A percentile compares a stretch with the other conserved stretches of the same genome.
These are phyloP conservation scores for Dichetophora obliterata DNA, from an alignment of 2,888 invertebrate genomes.

Conservation along the genomic window DNA sequence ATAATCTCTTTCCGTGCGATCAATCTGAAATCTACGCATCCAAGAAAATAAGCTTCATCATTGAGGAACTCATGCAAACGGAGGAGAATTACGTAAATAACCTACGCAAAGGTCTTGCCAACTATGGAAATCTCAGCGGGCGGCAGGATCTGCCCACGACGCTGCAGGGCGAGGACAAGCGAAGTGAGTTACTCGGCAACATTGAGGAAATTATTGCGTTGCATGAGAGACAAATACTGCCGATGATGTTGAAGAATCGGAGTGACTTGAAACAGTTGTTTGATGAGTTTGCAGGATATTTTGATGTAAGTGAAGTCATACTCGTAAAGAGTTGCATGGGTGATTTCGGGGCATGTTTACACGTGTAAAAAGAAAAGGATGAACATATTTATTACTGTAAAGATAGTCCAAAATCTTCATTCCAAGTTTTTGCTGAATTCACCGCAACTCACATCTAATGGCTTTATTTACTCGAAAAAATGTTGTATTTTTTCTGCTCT, in stretches of 20 bases:
- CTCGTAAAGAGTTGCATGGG: neutral
- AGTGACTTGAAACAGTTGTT: conserved; percentile 66
- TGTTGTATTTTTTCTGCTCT: too few species aligned
- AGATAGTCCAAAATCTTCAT: too few species aligned
- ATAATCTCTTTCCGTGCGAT: conserved; percentile 67
- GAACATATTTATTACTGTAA: too few species aligned
- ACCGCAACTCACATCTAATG: too few species aligned
- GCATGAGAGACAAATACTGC: conserved; percentile 72
- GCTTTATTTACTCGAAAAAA: too few species aligned
- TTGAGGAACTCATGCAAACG: conserved; percentile 68
- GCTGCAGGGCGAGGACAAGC: conserved; percentile 58
- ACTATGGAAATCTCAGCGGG: conserved; percentile 61
- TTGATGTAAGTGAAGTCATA: conserved; percentile 64
- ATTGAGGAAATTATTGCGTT: conserved; percentile 91
- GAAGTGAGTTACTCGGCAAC: conserved; percentile 82
- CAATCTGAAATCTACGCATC: conserved; percentile 66
- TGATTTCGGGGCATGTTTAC: too few species aligned
- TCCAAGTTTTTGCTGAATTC: too few species aligned
- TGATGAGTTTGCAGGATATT: conserved; percentile 63
- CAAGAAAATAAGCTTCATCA: conserved; percentile 66
- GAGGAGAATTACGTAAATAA: conserved; percentile 67
- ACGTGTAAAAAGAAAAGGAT: too few species aligned
- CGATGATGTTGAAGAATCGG: conserved; percentile 64
- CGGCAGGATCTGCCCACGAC: conserved; percentile 59
- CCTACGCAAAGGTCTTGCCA: conserved; percentile 62